These are phyloP conservation scores for Asobara japonica DNA, from an alignment of 1,140 invertebrate species.

Conservation along the genomic window DNA sequence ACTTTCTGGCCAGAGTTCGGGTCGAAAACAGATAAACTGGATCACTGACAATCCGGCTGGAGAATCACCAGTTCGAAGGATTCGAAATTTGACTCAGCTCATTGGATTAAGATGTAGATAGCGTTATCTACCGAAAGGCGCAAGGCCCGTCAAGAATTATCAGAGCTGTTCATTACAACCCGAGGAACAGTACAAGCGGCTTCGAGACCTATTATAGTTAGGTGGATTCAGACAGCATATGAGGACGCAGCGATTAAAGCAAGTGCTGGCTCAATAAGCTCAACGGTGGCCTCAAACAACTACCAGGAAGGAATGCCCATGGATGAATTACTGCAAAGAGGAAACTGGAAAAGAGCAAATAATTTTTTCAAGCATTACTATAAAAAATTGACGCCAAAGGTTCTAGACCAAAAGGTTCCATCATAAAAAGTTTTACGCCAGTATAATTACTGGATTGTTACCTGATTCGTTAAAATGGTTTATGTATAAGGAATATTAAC, in stretches of 20 bases:
- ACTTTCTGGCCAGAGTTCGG: slow-evolving; percentile 47
- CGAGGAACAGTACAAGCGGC: slow-evolving; percentile 42
- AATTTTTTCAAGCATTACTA: slow-evolving; percentile 45
- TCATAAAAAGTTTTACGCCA: neutral
- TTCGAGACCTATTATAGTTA: slow-evolving; percentile 47
- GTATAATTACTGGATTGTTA: neutral
- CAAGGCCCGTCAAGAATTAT: neutral
- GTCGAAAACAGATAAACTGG: neutral
- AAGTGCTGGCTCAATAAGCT: slow-evolving; percentile 38
- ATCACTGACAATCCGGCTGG: neutral
- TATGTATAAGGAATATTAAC: neutral
- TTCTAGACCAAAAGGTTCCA: neutral
- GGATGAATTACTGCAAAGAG: slow-evolving; percentile 38
- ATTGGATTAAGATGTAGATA: neutral
- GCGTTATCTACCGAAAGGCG: slow-evolving; percentile 19
- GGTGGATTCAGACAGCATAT: slow-evolving; percentile 47
- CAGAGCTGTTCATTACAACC: slow-evolving; percentile 34
- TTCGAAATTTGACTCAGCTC: neutral
- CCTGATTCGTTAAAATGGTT: neutral
- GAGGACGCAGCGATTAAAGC: slow-evolving; percentile 43
- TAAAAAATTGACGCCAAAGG: slow-evolving; percentile 16
- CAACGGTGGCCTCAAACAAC: slow-evolving; percentile 43
- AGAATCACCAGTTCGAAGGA: neutral
- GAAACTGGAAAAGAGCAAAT: slow-evolving; percentile 38
- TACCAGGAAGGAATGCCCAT: slow-evolving; percentile 31